Conservation (phyloP, 2,113 vertebrate genomes). For the Alouatta palliata region DNA sequence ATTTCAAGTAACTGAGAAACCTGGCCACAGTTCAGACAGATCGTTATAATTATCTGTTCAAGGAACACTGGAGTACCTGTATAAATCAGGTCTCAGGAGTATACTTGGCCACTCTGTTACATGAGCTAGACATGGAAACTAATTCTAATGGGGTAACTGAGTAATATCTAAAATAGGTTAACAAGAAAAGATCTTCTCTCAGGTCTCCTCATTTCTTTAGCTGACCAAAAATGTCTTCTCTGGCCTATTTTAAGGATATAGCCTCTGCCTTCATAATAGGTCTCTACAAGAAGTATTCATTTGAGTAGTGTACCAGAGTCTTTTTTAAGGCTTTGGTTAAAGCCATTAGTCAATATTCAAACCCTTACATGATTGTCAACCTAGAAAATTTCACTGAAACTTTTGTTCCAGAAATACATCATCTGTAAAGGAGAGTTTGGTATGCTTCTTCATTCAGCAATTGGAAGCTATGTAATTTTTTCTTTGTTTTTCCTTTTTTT, state of each 20-base stretch:
- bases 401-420: neutral
- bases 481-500: too few relatives aligned
- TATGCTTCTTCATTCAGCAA: neutral
- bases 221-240: neutral
- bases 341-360: neutral
- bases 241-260: constrained; percentile 7
- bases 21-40: neutral
- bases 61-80: neutral
- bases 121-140: neutral
- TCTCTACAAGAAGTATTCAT: neutral
- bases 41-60: neutral
- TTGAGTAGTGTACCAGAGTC: neutral
- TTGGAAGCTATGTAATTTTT: neutral
- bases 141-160: neutral
- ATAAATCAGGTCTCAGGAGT: neutral
- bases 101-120: neutral
- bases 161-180: neutral
- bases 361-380: neutral
- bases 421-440: neutral
- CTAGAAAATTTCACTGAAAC: constrained; percentile 18
- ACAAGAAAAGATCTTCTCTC: neutral
- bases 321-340: constrained; percentile 10
- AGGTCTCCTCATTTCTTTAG: neutral
- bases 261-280: neutral
- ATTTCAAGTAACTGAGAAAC: neutral